Base-by-base conservation (phyloP, 2,797 vertebrate genomes). In the Orientallactaga sibirica region DNA sequence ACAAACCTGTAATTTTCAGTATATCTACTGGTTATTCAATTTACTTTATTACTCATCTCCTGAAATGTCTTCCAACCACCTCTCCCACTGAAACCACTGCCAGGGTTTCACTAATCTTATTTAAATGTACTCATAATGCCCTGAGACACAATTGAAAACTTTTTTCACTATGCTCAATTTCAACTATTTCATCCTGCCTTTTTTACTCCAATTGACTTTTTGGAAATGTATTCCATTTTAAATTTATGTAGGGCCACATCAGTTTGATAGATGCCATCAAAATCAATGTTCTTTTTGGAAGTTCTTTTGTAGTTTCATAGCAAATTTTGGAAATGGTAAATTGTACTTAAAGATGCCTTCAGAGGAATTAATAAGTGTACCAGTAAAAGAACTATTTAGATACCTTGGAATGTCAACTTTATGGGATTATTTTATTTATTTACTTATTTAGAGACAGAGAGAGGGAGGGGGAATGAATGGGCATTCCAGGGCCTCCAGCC, bases 161-260 rank as follows among this genome's bases (percentile, higher is more conserved):
- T 86, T 77, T 61, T 86, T 95, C 29, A 88, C 90, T 88, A 77
- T 83, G 9, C 11, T 93, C 79, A 79, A 27, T 82, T 95, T 95
- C 70, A 71, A 93, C 85, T 92, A 70, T 75, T 93, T 88, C 15
- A n/a, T 88, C 11, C 29, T 41, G 12, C 29, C 24, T 58, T 88
- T 58, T 41, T 66, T n/a, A 83, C 68, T 92, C 4, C 61, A 81
- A 48, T 66, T 86, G 37, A 78, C 62, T 86, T 93, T 25, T 61
- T 94, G 64, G n/a, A 86, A 81, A 29, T 19, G 64, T 2, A 2
- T 10, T 92, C 41, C 64, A 79, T 83, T 91, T 88, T 43, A 81
- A 75, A 25, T 84, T 78, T 92, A 78, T n/a, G 52, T 81, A 80
- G 41, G 5, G 10, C 76, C 77, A 95, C 18, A 88, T 14, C 4